Evolutionary conservation across 2,888 invertebrate species (phyloP).

Genomic region (Trichopria drosophilae): DNA sequence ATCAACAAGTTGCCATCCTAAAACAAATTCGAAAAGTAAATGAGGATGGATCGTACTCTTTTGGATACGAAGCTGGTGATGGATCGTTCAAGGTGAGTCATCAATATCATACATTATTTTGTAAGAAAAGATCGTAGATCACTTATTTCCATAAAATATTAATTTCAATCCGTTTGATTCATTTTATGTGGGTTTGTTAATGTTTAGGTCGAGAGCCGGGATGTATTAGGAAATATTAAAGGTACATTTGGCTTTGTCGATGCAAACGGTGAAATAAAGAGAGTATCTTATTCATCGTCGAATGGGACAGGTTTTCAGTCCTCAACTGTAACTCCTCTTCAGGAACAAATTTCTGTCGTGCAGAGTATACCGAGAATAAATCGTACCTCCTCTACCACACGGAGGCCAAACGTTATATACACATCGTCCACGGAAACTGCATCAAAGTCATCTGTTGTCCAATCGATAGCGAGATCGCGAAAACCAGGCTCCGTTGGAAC

Average conservation of each 20-base stretch:
- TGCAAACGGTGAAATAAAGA: conserved; percentile 75
- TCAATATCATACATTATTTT: no score
- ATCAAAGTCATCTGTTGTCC: conserved; percentile 67
- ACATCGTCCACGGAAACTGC: conserved; percentile 62
- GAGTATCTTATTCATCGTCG: conserved; percentile 73
- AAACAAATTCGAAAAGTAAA: conserved; percentile 81
- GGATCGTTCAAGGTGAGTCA: conserved; percentile 73
- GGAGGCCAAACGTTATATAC: conserved; percentile 49
- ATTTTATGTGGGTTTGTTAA: no score
- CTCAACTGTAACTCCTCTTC: conserved; percentile 58
- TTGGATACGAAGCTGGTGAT: conserved; percentile 83
- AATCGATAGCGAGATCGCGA: conserved; percentile 66
- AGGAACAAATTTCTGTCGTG: conserved; percentile 56
- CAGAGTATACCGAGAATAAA: conserved; percentile 54
- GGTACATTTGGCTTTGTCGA: conserved; percentile 83
- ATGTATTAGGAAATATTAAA: conserved; percentile 77
- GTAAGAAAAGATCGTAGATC: no score
- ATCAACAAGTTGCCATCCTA: conserved; percentile 74
- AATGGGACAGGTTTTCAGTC: conserved; percentile 61
- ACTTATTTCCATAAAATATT: no score
- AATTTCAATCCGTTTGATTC: no score
- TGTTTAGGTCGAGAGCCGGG: conserved; percentile 72
- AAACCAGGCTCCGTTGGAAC: conserved; percentile 47
- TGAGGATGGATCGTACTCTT: conserved; percentile 82
- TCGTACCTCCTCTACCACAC: conserved; percentile 62